Percentiles rank a stretch among this genome's conserved stretches.
Conservation (phyloP, 2,113 vertebrate genomes). For the Suricata suricatta region DNA sequence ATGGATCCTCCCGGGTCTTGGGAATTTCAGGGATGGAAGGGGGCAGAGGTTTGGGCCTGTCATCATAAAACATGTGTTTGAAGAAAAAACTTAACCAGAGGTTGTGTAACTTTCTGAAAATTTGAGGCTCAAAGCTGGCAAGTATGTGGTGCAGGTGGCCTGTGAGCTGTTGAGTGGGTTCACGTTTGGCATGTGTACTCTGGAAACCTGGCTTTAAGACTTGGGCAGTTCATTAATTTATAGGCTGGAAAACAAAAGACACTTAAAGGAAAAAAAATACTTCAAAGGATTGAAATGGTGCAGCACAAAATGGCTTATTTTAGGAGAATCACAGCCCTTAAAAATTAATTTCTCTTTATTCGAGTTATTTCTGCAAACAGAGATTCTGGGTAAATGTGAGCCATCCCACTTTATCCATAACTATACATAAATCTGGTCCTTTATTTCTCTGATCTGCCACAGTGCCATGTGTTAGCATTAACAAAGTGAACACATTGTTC, state of each 20-base stretch:
- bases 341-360: conserved; percentile 27
- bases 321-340: neutral
- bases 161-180: neutral
- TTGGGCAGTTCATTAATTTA: conserved; percentile 29
- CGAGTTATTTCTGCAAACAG: neutral
- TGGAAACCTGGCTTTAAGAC: conserved; percentile 1
- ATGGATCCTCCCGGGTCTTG: conserved; percentile 17
- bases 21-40: conserved; percentile 45
- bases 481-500: neutral
- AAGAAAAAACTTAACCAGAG: conserved; percentile 1
- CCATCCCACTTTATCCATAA: neutral
- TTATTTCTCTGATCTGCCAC: neutral
- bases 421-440: neutral
- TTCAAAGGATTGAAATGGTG: conserved; percentile 49
- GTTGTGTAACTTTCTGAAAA: conserved; percentile 57
- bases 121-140: conserved; percentile 9
- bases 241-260: conserved; percentile 48
- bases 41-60: neutral
- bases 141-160: neutral
- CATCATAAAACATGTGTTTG: conserved; percentile 57
- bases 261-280: conserved; percentile 43
- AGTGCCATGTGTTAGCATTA: neutral
- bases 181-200: neutral
- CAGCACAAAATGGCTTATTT: conserved; percentile 33
- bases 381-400: neutral